These are phyloP conservation scores for Bolinopsis microptera DNA, from an alignment of 37 sponge, comb jelly and placozoan genomes.

Conservation along the genomic window DNA sequence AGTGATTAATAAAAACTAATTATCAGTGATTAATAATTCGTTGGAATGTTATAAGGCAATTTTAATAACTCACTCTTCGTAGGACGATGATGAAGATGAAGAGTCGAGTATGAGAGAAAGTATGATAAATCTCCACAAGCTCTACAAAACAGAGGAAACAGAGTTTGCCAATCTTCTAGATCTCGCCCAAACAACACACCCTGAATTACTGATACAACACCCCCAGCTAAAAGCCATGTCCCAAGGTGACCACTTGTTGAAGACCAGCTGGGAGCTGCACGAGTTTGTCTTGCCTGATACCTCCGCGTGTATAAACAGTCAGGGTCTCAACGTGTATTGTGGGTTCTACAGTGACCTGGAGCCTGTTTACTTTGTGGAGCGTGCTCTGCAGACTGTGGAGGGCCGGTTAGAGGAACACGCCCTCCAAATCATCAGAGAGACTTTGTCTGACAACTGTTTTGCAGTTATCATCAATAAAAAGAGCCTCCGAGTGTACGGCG, in stretches of 20 bases:
- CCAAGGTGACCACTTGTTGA: neutral
- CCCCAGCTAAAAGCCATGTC: neutral
- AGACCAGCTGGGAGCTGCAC: neutral
- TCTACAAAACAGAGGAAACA: conserved; percentile 2
- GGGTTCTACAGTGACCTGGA: neutral
- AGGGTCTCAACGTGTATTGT: neutral
- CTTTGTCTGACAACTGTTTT: conserved; percentile 9
- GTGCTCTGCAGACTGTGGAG: neutral
- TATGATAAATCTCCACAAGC: neutral
- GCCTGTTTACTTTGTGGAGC: neutral
- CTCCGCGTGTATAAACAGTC: neutral
- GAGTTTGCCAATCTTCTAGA: neutral
- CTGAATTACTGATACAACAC: conserved; percentile 29
- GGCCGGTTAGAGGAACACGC: conserved; percentile 4
- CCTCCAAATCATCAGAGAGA: neutral
- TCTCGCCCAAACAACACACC: neutral
- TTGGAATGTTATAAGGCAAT: neutral
- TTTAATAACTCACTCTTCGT: neutral
- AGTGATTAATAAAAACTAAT: no score
- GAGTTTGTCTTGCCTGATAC: conserved; percentile 46
- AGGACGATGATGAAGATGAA: neutral
- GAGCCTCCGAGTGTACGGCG: neutral
- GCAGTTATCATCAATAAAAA: conserved; percentile 3
- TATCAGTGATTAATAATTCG: no score
- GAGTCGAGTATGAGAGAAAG: neutral